Evolutionary conservation across 1,140 invertebrate species (phyloP).

Genomic region (Diorhabda carinulata): DNA sequence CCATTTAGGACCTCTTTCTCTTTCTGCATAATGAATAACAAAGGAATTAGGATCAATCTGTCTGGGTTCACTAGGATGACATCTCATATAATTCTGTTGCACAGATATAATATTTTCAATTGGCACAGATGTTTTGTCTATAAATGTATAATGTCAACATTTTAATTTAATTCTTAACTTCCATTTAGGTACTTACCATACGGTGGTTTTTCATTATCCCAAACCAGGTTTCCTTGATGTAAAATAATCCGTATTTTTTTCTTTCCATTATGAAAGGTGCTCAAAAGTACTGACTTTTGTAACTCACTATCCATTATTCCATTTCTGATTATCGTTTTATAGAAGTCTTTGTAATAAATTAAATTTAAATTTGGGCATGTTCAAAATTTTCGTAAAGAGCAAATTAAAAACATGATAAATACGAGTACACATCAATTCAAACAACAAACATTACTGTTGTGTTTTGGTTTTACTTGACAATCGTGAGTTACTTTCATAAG

Average conservation of each 20-base stretch:
- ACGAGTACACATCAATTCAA: too few species aligned
- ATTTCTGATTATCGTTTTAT: neutral
- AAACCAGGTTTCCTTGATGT: conserved; percentile 59
- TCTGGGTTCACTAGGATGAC: conserved; percentile 34
- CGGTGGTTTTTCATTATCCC: conserved; percentile 59
- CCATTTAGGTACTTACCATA: conserved; percentile 49
- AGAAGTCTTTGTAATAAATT: too few species aligned
- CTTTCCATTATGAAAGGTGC: conserved; percentile 59
- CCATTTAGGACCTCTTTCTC: conserved; percentile 58
- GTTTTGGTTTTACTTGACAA: neutral
- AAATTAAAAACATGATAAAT: neutral
- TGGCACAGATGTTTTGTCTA: conserved; percentile 53
- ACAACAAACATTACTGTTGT: neutral
- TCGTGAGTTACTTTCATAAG: too few species aligned
- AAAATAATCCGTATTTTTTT: conserved; percentile 64
- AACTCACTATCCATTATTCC: conserved; percentile 26
- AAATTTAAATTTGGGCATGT: neutral
- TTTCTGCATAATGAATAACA: conserved; percentile 61
- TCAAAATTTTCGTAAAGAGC: neutral
- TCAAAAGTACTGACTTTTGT: conserved; percentile 53
- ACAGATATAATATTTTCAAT: conserved; percentile 55
- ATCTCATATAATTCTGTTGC: conserved; percentile 46
- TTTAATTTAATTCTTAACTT: neutral
- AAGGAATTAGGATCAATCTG: conserved; percentile 52
- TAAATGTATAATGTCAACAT: neutral